Conservation (phyloP, 1,140 invertebrate species). For the Drosophila nebulosa region DNA sequence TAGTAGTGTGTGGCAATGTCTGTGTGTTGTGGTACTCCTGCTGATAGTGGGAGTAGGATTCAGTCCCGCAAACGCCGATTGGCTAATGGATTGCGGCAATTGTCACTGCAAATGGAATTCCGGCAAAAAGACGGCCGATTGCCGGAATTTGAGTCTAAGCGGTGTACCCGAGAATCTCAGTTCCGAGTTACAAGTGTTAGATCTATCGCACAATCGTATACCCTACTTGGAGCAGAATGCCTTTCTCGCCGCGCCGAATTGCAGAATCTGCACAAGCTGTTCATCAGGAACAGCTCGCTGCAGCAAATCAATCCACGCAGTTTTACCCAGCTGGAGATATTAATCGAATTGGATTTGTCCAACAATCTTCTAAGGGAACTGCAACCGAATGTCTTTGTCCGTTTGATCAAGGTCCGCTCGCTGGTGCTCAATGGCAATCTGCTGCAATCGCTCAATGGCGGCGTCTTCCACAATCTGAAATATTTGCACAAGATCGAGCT, state of each 20-base stretch:
- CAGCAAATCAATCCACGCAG: constrained; percentile 85
- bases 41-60: not conserved
- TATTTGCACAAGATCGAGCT: constrained; percentile 89
- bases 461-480: constrained; percentile 87
- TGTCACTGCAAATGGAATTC: constrained; percentile 90
- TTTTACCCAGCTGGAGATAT: constrained; percentile 87
- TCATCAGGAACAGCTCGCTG: constrained; percentile 86
- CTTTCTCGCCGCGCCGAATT: constrained; percentile 86
- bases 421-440: constrained; percentile 88
- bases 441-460: constrained; percentile 85
- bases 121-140: constrained; percentile 91
- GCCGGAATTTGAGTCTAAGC: constrained; percentile 84
- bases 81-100: constrained; percentile 82
- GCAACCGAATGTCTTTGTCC: constrained; percentile 86
- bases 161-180: constrained; percentile 87
- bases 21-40: constrained; percentile 3
- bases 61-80: constrained; percentile 73
- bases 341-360: constrained; percentile 92
- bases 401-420: constrained; percentile 85
- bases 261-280: constrained; percentile 90
- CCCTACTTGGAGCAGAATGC: constrained; percentile 84
- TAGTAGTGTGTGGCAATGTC: not conserved
- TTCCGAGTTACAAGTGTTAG: constrained; percentile 88
- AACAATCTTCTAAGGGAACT: constrained; percentile 87
- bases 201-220: constrained; percentile 88